Base-by-base conservation (phyloP, 2,888 invertebrate species). In the Chloromyia formosa region DNA sequence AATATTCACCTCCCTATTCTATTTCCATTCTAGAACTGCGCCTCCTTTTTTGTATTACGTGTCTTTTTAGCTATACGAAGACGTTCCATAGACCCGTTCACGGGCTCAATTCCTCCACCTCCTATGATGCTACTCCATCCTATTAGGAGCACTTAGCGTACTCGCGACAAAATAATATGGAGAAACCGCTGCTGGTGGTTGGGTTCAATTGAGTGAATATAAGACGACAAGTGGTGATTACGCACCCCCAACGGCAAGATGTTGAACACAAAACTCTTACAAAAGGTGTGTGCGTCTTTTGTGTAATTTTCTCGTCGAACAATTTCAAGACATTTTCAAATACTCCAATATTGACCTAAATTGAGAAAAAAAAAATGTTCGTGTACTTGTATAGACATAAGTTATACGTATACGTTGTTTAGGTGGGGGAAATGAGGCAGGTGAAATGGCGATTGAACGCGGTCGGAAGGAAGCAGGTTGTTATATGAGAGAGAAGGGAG, bases 201-300 rank as follows among this genome's bases (percentile, higher is more conserved):
- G 69, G 16, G 35, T 54, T 54, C 69, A 69, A 69, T 69, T 69
- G 69, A 69, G 69, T 54, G 69, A 35, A 54, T 69, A 69, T 66
- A 69, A 53, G 69, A 20, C 54, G 69, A 54, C 54, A 69, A 69
- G 69, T 69, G 69, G 69, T 69, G 69, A 69, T 69, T 69, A 69
- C 69, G 54, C 69, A 10, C 23, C 54, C 27, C 27, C 27, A 35
- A 20, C 18, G 27, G 45, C 12, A 66, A 66, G 22, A 66, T 66
- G 49, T 45, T 66, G 20, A 49, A 66, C 45, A 45, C 14, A 12
- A 53, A 56, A 16, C 22, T 56, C 20, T 1, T 10, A 10, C 5
- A 2, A 14, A 53, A 56, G 56, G 22, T 20, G 18, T 10, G 14
- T 7, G 27, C 27, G 27, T 35, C 27, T 35, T 35, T 35, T 35